Conservation (phyloP, 2,113 vertebrate species). For the Polyodon spathula region DNA sequence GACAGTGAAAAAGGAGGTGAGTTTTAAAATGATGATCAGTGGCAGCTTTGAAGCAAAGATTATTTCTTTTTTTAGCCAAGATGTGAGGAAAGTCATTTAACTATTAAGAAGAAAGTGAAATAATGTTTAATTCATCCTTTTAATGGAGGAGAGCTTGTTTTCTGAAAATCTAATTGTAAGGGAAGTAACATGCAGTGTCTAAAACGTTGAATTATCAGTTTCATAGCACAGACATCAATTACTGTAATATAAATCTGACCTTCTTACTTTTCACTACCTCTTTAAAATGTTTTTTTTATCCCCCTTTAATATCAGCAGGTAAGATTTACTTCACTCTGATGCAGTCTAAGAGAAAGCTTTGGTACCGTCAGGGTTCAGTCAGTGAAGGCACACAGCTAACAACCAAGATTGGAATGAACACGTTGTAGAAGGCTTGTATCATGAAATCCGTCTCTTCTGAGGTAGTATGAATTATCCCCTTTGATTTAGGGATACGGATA, state of each 20-base stretch:
- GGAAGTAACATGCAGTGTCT: not conserved
- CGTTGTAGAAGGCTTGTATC: not conserved
- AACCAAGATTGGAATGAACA: not conserved
- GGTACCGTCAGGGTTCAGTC: not conserved
- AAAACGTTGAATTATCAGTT: no score
- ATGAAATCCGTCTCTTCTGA: no score
- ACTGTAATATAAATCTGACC: no score
- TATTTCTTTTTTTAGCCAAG: not conserved
- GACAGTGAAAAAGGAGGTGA: slow-evolving; percentile 88
- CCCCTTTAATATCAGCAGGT: slow-evolving; percentile 15
- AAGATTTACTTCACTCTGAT: not conserved
- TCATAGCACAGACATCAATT: no score
- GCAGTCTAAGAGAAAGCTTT: not conserved
- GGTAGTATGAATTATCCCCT: no score
- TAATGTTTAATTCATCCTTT: not conserved
- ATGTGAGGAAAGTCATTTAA: not conserved
- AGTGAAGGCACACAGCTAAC: not conserved
- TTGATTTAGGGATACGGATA: no score
- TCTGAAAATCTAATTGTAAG: not conserved
- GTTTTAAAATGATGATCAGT: slow-evolving; percentile 6
- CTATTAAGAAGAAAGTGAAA: not conserved
- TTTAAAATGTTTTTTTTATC: slow-evolving; percentile 6
- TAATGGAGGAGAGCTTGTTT: not conserved
- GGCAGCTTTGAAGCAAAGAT: not conserved
- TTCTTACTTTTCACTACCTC: no score